Conservation (phyloP, 2,888 invertebrate species). For the Harpagoxenus sublaevis region DNA sequence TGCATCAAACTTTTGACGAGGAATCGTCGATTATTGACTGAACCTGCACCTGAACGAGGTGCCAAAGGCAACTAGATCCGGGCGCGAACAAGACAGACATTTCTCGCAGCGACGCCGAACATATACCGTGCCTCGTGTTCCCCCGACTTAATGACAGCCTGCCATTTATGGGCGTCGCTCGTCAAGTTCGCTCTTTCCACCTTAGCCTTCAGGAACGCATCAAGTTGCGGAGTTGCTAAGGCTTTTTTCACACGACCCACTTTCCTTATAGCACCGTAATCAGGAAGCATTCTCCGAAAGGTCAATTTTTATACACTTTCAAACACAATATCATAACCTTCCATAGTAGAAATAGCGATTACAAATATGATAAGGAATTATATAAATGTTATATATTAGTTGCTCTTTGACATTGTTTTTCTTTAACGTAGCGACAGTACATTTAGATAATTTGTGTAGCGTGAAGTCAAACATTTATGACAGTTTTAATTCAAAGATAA, state of each 20-base stretch:
- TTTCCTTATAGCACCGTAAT: background rate
- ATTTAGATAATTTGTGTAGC: background rate
- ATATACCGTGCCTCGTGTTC: conserved; percentile 48
- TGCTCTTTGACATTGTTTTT: background rate
- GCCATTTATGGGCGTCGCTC: conserved; percentile 71
- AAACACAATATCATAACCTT: background rate
- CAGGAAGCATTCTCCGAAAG: background rate
- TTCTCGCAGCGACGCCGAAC: conserved; percentile 60
- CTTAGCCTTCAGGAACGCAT: conserved; percentile 31
- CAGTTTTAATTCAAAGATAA: background rate
- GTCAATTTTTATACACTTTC: background rate
- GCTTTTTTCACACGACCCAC: background rate
- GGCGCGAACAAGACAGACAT: conserved; percentile 65
- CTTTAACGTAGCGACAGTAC: background rate
- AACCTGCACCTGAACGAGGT: conserved; percentile 27
- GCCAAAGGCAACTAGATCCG: conserved; percentile 53
- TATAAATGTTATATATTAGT: background rate
- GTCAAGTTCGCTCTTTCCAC: conserved; percentile 38
- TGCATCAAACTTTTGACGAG: conserved; percentile 31
- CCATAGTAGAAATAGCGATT: background rate
- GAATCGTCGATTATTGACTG: conserved; percentile 57
- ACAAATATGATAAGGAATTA: background rate
- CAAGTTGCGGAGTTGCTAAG: background rate
- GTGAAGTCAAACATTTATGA: background rate
- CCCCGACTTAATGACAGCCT: conserved; percentile 71